Evolutionary conservation across 2,113 vertebrate species (phyloP).

Genomic region (Copsychus sechellarum): DNA sequence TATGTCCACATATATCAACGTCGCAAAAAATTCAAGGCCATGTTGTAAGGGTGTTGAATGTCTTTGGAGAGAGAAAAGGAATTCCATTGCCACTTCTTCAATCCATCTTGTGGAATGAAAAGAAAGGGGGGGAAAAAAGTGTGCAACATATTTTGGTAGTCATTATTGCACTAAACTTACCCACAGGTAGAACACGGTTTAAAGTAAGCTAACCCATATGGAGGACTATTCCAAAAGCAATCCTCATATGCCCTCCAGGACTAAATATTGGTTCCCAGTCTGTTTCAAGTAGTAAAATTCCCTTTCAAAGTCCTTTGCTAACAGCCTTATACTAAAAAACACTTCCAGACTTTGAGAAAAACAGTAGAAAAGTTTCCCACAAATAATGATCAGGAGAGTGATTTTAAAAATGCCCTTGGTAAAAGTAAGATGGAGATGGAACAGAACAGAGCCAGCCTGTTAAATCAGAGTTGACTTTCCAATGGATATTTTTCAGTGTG

Average conservation of each 20-base stretch:
- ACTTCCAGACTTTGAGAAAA: background rate
- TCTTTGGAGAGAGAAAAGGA: background rate
- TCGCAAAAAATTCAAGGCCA: background rate
- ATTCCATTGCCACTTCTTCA: background rate
- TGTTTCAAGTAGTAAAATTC: background rate
- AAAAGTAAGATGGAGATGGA: background rate
- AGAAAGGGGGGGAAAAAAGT: rapidly evolving
- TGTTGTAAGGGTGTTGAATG: background rate
- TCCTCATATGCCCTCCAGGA: background rate
- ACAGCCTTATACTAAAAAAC: background rate
- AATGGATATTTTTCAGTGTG: background rate
- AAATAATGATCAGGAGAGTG: background rate
- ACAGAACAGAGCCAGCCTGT: background rate
- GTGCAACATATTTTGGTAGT: background rate
- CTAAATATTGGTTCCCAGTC: background rate
- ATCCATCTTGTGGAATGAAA: background rate
- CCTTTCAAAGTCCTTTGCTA: background rate
- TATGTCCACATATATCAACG: background rate
- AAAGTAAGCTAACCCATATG: background rate
- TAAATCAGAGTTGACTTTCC: background rate
- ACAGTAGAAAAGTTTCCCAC: background rate
- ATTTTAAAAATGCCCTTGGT: rapidly evolving
- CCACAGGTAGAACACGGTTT: background rate
- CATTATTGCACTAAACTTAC: background rate
- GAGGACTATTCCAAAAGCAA: background rate